Base-by-base conservation (phyloP, 2,888 invertebrate genomes). In the Aphrophora alni region DNA sequence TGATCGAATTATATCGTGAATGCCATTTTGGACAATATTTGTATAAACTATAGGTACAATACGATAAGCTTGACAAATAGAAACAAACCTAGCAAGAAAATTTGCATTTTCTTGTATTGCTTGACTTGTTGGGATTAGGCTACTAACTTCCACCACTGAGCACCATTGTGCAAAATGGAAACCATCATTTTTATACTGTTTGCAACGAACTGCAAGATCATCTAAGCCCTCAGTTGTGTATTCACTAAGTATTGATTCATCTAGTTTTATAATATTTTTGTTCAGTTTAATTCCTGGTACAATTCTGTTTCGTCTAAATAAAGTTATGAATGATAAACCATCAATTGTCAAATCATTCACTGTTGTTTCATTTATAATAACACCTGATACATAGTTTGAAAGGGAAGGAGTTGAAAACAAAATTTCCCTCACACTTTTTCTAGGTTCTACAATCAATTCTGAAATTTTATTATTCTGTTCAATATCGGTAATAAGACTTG, bases 11-110 rank as follows among this genome's bases (percentile, higher is more conserved):
- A 93, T 87, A 85, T 91, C 91, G 86, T 93, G 93, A 26, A 91
- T 90, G 28, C 93, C 93, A 86, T 91, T 92, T 10, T 83, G 86
- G 24, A 88, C 82, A 81, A 89, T 87, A 87, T 93, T 93, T 28
- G 93, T 93, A 86, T 94, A 93, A 75, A 94, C 91, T 85, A 93
- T 93, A 1, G 93, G 93, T 26, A 93, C 93, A 74, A 94, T 88
- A 69, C 93, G 91, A 86, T 92, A 91, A 79, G 87, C 87, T 84
- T 90, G 90, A 85, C 92, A 92, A 84, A 92, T 91, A 83, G 89
- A 89, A 28, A 92, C 92, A 86, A 92, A 93, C 85, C 92, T 89
- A 70, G 93, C 93, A 33, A 93, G 88, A 24, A 92, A 91, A 86
- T 91, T 91, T 76, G 92, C 92, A 86, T 92, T 92, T 85, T 92